A percentile compares a stretch with the other conserved stretches of the same genome.
phyloP scores from a whole-genome alignment of 2,797 vertebrate species.

The Notamacropus eugenii region DNA sequence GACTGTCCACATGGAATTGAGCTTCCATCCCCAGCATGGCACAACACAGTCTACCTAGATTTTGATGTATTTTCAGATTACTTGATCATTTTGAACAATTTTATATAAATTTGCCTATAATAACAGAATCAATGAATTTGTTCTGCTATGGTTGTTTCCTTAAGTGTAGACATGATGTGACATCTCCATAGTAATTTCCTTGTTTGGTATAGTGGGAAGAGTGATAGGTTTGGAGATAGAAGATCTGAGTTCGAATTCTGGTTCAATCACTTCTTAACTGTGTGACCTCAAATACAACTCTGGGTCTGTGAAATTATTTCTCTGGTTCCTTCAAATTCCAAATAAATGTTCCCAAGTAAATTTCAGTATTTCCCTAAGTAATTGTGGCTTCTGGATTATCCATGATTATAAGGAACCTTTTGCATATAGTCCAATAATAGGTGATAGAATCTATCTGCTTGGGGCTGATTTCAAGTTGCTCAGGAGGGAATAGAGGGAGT shows the following conservation, averaged over 20 bases:
- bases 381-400: not conserved
- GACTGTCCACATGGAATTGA: too few species aligned
- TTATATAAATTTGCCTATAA: not conserved
- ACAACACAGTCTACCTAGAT: not conserved
- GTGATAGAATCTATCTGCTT: not conserved
- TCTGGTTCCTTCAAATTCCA: not conserved
- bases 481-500: not conserved
- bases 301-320: not conserved
- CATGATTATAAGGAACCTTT: not conserved
- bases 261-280: not conserved
- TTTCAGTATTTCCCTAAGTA: not conserved
- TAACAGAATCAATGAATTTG: not conserved
- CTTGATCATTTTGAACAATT: not conserved
- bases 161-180: not conserved
- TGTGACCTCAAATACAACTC: not conserved
- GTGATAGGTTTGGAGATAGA: not conserved
- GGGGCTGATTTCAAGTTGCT: not conserved
- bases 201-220: not conserved
- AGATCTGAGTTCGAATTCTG: not conserved
- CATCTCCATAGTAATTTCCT: not conserved
- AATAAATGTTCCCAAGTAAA: not conserved
- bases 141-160: not conserved
- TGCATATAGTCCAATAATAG: accelerated
- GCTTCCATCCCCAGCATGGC: too few species aligned
- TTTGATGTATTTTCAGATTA: not conserved